Base-by-base conservation (phyloP, 2,888 invertebrate species). In the Chloroclystis v-ata region DNA sequence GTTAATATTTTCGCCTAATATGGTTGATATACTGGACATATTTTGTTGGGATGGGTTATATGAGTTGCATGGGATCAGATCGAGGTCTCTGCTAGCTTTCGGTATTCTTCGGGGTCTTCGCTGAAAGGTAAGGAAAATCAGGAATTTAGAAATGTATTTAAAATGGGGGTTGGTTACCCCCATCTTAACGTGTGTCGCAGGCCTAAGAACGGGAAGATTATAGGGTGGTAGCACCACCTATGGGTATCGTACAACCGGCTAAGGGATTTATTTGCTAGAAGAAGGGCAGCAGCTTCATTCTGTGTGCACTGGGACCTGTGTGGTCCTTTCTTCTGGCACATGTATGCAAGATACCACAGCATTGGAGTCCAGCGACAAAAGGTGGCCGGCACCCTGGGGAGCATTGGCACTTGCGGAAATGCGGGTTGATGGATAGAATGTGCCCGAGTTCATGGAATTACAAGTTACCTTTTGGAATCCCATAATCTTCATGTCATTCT, bases 371-470 rank as follows among this genome's bases (percentile, higher is more conserved):
- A 96, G 91, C 0, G 95, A 95, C 96, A 96, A 97, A 28, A 96
- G 89, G 75, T 97, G 96, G 0, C 96, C 96, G 1, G 95, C 95
- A 1, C 96, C 96, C 61, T 95, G 95, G 0, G 94, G 90, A 0
- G 96, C 95, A 62, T 96, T 93, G 9, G 92, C 92, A 0, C 78
- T 97, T 96, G 25, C 89, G 90, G 75, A 97, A 97, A 79, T 96
- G 96, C 0, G 96, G 96, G 82, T 96, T 97, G 69, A 97, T 97
- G 28, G 96, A 96, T n/a, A 97, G 85, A 76, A 96, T 97, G 78
- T 96, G 96, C 57, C 96, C 89, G 1, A 97, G n/a, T n/a, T n/a
- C n/a, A n/a, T n/a, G n/a, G n/a, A n/a, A n/a, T n/a, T n/a, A 20
- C 20, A 4, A n/a, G 10, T 14, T 9, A 84, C 84, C 77, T 84